A percentile compares a stretch with the other conserved stretches of the same genome.
phyloP scores from a whole-genome alignment of 2,113 vertebrate species.

The Steatornis caripensis region DNA sequence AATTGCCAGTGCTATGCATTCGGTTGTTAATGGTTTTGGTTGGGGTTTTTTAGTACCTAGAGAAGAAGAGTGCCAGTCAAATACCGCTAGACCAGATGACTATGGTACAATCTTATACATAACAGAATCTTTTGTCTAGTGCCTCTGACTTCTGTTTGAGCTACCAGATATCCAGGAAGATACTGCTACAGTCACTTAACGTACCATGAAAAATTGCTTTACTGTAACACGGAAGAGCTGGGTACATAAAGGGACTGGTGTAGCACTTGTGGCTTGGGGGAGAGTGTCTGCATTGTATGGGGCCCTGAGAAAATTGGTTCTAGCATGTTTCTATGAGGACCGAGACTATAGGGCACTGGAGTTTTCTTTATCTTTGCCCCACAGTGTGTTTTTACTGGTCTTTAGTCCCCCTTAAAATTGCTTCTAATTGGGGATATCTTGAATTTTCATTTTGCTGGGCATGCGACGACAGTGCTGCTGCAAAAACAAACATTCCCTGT shows the following conservation, averaged over 20 bases:
- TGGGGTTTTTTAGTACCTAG: background rate
- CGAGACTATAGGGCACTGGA: background rate
- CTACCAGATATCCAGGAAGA: background rate
- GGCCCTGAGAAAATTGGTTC: background rate
- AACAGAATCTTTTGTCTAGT: background rate
- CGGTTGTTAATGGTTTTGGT: background rate
- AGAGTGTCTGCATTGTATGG: background rate
- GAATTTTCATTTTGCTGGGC: slow-evolving; percentile 35
- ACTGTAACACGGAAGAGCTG: rapidly evolving
- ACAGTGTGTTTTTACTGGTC: background rate
- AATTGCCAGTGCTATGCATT: background rate
- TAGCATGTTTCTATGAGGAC: background rate
- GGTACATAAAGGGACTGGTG: background rate
- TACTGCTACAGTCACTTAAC: background rate
- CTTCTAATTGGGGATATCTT: slow-evolving; percentile 4
- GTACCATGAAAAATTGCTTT: background rate
- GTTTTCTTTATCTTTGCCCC: background rate
- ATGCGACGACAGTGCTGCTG: slow-evolving; percentile 43
- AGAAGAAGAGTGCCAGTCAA: background rate
- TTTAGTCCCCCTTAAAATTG: background rate
- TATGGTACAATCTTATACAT: background rate
- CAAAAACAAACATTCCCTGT: slow-evolving; percentile 61
- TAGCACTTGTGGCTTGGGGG: rapidly evolving
- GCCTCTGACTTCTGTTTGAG: background rate
- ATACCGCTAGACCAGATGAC: background rate